These are phyloP conservation scores for Rhegmatorhina hoffmannsi DNA, from an alignment of 2,113 vertebrate species.

Conservation along the genomic window DNA sequence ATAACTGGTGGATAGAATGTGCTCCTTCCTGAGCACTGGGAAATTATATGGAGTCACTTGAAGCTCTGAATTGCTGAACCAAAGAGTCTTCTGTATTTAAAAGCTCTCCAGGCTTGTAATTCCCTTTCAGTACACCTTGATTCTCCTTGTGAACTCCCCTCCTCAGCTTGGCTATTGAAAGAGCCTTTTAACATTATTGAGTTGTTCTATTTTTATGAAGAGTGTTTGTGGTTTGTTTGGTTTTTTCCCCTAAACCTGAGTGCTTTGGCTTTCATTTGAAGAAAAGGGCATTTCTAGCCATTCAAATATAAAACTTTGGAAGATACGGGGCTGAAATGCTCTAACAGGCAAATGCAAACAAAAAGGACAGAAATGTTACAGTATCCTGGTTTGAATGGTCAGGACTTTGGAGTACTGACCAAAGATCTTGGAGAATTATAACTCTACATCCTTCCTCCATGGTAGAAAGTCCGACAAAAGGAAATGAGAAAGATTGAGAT, in stretches of 20 bases:
- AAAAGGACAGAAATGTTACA: not conserved
- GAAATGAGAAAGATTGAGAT: not conserved
- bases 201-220: not conserved
- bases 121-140: not conserved
- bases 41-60: not conserved
- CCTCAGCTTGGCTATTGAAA: not conserved
- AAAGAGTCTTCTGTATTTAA: not conserved
- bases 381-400: not conserved
- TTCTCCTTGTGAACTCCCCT: not conserved
- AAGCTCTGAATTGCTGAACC: not conserved
- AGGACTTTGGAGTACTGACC: not conserved
- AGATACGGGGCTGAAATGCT: not conserved
- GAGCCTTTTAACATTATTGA: not conserved
- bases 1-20: not conserved
- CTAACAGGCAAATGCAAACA: not conserved
- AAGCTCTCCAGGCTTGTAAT: not conserved
- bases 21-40: not conserved
- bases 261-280: not conserved
- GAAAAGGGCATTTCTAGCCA: not conserved
- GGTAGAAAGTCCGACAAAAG: not conserved
- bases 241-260: not conserved
- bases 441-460: not conserved
- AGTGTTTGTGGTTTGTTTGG: not conserved
- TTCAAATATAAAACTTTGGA: not conserved
- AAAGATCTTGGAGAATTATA: not conserved